phyloP scores from a whole-genome alignment of 2,888 invertebrate species.

The Leucozona laternaria region DNA sequence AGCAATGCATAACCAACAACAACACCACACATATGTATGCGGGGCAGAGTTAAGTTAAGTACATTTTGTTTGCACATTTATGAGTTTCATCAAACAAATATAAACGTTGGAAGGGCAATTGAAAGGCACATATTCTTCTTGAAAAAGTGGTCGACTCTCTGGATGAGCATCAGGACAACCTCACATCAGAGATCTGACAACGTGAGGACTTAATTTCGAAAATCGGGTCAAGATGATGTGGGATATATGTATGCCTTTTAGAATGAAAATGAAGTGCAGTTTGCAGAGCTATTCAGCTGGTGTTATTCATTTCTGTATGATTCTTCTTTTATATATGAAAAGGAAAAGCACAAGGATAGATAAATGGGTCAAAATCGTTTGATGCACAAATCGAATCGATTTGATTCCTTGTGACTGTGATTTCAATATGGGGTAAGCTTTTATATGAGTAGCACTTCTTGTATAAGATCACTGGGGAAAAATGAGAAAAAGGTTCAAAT shows the following conservation, averaged over 20 bases:
- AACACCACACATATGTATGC: background rate
- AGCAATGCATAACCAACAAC: background rate
- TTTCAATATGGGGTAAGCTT: background rate
- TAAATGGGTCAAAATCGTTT: conserved; percentile 25
- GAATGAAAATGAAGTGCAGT: conserved; percentile 65
- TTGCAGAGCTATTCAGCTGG: conserved; percentile 35
- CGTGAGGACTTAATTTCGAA: conserved; percentile 38
- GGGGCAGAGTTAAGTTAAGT: conserved; percentile 16
- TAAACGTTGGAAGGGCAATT: conserved; percentile 62
- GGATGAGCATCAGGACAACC: background rate
- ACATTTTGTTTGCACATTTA: conserved; percentile 56
- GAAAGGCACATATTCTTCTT: conserved; percentile 11
- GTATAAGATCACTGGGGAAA: background rate
- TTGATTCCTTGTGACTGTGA: background rate
- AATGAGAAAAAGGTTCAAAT: background rate
- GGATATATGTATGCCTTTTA: conserved; percentile 29
- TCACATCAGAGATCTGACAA: conserved; percentile 9
- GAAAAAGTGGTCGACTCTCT: conserved; percentile 23
- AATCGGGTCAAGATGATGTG: conserved; percentile 67
- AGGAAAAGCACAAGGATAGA: background rate
- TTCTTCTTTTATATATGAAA: background rate
- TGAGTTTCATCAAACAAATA: conserved; percentile 50
- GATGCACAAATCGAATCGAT: background rate
- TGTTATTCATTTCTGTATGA: conserved; percentile 24
- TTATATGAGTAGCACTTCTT: background rate